Percentiles rank a stretch among this genome's conserved stretches.
Evolutionary conservation across 2,113 vertebrate genomes (phyloP).

Genomic region (Anhinga rufa): DNA sequence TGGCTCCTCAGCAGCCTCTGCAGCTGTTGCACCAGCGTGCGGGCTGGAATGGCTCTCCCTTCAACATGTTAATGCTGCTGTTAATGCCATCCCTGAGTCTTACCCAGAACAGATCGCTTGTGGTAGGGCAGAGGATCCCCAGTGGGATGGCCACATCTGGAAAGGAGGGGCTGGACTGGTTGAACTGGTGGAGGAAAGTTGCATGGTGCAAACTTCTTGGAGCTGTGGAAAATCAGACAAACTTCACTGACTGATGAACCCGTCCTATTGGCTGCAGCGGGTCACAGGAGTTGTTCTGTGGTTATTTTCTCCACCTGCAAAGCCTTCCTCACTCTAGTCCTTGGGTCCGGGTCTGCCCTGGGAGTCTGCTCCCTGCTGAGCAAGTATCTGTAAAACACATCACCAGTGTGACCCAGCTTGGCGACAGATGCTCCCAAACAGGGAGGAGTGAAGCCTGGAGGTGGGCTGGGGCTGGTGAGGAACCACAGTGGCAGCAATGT

Average conservation of each 20-base stretch:
- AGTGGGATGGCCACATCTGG: background rate
- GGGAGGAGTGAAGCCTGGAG: background rate
- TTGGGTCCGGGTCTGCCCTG: accelerated
- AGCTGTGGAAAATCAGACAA: background rate
- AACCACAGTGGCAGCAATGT: background rate
- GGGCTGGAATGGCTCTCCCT: background rate
- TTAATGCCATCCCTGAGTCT: background rate
- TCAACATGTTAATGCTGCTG: accelerated
- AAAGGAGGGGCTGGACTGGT: background rate
- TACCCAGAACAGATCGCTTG: too few species aligned
- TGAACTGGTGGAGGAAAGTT: background rate
- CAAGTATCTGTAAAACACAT: background rate
- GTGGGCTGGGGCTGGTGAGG: background rate
- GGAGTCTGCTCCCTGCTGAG: background rate
- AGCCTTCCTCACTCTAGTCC: background rate
- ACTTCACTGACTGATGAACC: background rate
- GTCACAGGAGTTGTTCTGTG: background rate
- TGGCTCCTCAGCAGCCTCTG: background rate
- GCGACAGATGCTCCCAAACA: accelerated
- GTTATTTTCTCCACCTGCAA: background rate
- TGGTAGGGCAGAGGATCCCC: background rate
- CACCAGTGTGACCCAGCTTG: background rate
- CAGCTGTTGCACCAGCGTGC: accelerated
- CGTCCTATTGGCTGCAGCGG: background rate
- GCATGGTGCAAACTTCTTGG: background rate